Base-by-base conservation (phyloP, 2,113 vertebrate genomes). In the Phycodurus eques region DNA sequence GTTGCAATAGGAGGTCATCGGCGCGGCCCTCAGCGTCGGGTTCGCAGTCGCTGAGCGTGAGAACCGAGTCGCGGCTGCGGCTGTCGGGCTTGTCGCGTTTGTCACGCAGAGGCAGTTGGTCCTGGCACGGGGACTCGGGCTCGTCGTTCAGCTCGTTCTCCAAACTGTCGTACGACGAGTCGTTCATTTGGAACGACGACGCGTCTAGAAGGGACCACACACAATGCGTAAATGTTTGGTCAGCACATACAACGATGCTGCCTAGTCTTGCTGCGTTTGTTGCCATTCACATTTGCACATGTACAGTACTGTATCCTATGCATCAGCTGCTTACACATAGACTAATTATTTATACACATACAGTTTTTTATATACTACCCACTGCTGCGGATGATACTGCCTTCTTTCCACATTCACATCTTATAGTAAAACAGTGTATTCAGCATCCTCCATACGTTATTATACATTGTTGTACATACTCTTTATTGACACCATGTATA, bases 91-190 rank as follows among this genome's bases (percentile, higher is more conserved):
- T 90, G 61, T 90, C 86, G 31, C 93, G 93, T 0, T 93, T 90
- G 51, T 89, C 86, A 31, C 93, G 93, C 0, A 88, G 75, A 72
- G 82, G 86, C 74, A 93, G 81, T 83, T 93, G 84, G 67, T 94
- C 93, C 4, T 92, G 93, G 42, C 89, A 94, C 0, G 95, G 93
- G 14, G 94, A 94, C 67, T 97, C 95, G 0, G 90, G 88, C n/a
- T 96, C 95, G 43, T 96, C 94, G 2, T 96, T 96, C 0, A 95
- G 91, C 85, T 96, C 95, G 0, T 96, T 96, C 89, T 98, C 96
- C 79, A 96, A 85, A 79, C 95, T 97, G 88, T 97, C 95, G 0
- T 96, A 98, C 70, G 95, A 97, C 5, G 96, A 98, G 88, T 97
- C 95, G 7, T 95, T 95, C 89, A 95, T 90, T 78, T 96, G 95